Conservation (phyloP, 2,113 vertebrate genomes). For the Ceyx melanurus region DNA sequence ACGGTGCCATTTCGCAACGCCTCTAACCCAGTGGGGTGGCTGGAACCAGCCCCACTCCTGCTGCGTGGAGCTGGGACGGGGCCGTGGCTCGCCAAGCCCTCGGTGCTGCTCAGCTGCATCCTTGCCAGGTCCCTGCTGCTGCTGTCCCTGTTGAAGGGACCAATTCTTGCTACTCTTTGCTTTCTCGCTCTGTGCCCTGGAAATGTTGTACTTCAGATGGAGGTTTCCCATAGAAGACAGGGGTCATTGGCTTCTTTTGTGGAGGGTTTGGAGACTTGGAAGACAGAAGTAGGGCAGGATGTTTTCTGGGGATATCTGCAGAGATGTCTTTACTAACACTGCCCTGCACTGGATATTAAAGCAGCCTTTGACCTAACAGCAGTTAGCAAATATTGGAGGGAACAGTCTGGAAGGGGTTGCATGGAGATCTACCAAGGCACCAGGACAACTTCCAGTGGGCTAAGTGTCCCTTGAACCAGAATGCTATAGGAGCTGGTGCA, state of each 20-base stretch:
- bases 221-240: background rate
- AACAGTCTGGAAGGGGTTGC: background rate
- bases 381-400: background rate
- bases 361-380: background rate
- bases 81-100: rapidly evolving
- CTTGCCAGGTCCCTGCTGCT: background rate
- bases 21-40: background rate
- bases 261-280: background rate
- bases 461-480: background rate
- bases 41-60: background rate
- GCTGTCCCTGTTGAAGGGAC: background rate
- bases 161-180: background rate
- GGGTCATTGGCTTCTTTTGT: background rate
- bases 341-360: background rate
- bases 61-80: rapidly evolving
- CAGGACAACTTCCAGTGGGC: background rate
- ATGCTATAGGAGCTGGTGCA: background rate
- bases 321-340: background rate
- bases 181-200: background rate
- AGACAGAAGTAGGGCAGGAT: background rate
- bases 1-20: rapidly evolving
- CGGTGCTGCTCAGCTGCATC: background rate
- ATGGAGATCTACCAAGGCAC: background rate
- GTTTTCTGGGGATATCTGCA: background rate
- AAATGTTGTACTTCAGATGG: background rate